These are phyloP conservation scores for Sterna hirundo DNA, from an alignment of 2,113 vertebrate species.

Conservation along the genomic window DNA sequence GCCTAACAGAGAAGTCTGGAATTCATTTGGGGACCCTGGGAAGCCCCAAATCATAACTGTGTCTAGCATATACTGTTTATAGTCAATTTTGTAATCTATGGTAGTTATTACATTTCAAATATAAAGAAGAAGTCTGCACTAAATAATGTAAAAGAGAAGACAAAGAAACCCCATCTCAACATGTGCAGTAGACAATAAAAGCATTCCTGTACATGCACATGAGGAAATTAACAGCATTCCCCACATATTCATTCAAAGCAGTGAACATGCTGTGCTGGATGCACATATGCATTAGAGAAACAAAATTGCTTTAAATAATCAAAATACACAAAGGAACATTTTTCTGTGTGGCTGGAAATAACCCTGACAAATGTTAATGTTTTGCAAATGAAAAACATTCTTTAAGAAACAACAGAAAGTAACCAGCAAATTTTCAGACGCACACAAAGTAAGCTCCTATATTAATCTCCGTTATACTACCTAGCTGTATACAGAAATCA, in stretches of 20 bases:
- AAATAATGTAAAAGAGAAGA: conserved; percentile 23
- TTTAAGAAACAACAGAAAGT: conserved; percentile 61
- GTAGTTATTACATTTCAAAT: conserved; percentile 13
- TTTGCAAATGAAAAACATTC: conserved; percentile 74
- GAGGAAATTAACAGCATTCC: conserved; percentile 70
- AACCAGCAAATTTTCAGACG: not conserved
- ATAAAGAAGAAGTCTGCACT: not conserved
- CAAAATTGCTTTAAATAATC: conserved; percentile 79
- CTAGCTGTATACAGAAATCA: conserved; percentile 33
- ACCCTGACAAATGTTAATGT: conserved; percentile 72
- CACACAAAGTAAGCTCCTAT: not conserved
- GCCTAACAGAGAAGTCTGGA: not conserved
- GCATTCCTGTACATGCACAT: conserved; percentile 56
- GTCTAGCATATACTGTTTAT: not conserved
- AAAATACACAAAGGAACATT: conserved; percentile 77
- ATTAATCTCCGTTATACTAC: not conserved
- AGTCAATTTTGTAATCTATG: not conserved
- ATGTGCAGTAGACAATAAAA: conserved; percentile 55
- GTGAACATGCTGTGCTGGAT: conserved; percentile 68
- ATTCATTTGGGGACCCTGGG: not conserved
- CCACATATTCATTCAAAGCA: conserved; percentile 63
- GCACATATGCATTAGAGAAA: conserved; percentile 66
- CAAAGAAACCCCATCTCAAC: conserved; percentile 40
- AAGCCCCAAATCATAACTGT: not conserved
- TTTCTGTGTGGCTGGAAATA: conserved; percentile 76